Percentiles rank a stretch among this genome's conserved stretches.
phyloP scores from a whole-genome alignment of 2,113 vertebrate species.

The Ictidomys tridecemlineatus region DNA sequence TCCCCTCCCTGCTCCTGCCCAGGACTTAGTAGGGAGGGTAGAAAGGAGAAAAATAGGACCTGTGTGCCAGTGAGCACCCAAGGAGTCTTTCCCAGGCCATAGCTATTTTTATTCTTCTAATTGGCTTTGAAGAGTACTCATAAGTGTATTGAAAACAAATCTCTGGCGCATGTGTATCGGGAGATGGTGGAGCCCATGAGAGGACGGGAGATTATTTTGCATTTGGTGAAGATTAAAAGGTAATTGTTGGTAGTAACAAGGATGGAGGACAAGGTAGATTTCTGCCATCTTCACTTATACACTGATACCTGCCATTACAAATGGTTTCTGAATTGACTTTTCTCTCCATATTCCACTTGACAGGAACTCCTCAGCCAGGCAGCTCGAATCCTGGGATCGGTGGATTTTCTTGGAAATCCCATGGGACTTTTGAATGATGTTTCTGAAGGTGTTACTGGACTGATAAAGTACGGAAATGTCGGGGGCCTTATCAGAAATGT shows the following conservation, averaged over 20 bases:
- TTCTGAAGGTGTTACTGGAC: slow-evolving; percentile 95
- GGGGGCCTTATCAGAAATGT: slow-evolving; percentile 97
- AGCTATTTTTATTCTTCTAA: slow-evolving; percentile 28
- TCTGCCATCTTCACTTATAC: not conserved
- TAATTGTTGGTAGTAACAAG: not conserved
- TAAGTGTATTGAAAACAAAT: not conserved
- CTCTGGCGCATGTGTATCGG: not conserved
- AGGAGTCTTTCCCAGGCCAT: not conserved
- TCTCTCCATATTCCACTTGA: slow-evolving; percentile 41
- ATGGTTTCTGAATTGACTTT: not conserved
- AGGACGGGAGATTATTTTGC: not conserved
- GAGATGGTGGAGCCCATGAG: not conserved
- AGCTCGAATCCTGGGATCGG: slow-evolving; percentile 96
- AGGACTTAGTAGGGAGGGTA: not conserved
- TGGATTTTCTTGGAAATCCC: slow-evolving; percentile 98
- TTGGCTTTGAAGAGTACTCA: not conserved
- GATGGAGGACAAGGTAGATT: not conserved
- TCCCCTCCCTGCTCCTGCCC: not conserved
- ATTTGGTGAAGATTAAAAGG: not conserved
- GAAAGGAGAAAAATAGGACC: not conserved
- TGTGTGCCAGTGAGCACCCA: not conserved
- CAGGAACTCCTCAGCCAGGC: slow-evolving; percentile 98
- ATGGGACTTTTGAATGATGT: slow-evolving; percentile 98
- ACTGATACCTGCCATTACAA: not conserved
- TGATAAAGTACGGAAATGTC: slow-evolving; percentile 97